These are phyloP conservation scores for Ciona savignyi DNA, from an alignment of 23 tunicate species.

Conservation along the genomic window DNA sequence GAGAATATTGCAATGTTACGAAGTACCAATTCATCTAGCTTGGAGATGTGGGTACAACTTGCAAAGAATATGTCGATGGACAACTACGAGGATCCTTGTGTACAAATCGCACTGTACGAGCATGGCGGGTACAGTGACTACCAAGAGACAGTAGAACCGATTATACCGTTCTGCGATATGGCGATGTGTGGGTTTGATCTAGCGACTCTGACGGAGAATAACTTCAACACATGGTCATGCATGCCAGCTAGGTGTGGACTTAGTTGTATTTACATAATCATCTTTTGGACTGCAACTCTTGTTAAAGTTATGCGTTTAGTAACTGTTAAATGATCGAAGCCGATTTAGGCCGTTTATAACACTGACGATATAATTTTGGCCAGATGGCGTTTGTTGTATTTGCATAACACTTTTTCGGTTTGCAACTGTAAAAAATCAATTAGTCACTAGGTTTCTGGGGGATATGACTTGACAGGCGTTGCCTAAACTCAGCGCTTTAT, in stretches of 20 bases:
- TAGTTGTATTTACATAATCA: no score
- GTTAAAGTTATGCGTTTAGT: no score
- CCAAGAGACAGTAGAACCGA: not conserved
- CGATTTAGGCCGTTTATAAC: no score
- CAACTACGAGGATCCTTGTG: not conserved
- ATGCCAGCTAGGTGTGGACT: constrained; percentile 11
- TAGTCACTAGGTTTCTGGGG: no score
- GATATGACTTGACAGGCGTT: no score
- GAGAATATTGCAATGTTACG: not conserved
- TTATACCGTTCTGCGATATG: constrained; percentile 31
- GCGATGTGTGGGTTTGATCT: constrained; percentile 22
- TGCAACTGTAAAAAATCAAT: no score
- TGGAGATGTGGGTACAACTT: not conserved
- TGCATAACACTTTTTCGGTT: no score
- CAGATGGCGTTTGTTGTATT: no score
- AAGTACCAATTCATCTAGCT: not conserved
- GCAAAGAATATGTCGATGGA: not conserved
- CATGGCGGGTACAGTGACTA: not conserved
- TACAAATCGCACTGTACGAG: not conserved
- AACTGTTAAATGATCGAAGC: no score
- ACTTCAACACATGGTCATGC: constrained; percentile 19
- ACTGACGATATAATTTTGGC: no score
- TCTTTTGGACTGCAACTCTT: no score
- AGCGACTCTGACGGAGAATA: not conserved
- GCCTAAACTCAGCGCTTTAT: no score